These are phyloP conservation scores for Pyrrhosoma nymphula DNA, from an alignment of 2,888 invertebrate genomes.

Conservation along the genomic window DNA sequence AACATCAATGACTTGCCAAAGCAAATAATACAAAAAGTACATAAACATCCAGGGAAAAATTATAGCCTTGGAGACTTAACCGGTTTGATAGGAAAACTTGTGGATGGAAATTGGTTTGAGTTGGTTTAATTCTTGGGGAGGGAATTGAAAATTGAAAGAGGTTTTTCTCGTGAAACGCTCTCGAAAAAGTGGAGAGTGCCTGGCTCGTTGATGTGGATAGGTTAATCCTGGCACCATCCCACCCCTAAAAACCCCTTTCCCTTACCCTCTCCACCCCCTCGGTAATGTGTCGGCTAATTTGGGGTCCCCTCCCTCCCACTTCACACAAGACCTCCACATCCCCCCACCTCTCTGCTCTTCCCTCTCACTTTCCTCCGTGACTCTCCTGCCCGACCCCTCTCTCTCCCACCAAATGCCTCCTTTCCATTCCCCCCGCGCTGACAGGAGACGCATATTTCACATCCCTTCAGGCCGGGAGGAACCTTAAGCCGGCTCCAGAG, in stretches of 20 bases:
- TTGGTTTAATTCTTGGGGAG: not conserved
- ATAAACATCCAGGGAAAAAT: not conserved
- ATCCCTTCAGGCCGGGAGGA: constrained; percentile 20
- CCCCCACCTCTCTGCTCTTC: not conserved
- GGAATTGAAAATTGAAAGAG: not conserved
- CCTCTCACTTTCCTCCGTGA: not conserved
- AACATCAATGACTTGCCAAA: not conserved
- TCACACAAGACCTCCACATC: not conserved
- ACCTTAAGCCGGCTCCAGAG: not conserved
- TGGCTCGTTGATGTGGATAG: not conserved
- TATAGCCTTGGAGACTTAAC: not conserved
- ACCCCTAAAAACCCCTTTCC: not conserved
- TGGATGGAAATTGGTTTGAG: not conserved
- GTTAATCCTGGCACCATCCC: constrained; percentile 45
- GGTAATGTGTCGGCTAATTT: constrained; percentile 54
- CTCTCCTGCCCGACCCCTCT: not conserved
- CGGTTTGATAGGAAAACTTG: not conserved
- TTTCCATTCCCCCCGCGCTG: not conserved
- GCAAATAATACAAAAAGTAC: not conserved
- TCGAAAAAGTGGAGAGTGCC: not conserved
- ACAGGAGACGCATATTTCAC: constrained; percentile 48
- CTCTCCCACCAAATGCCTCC: not conserved
- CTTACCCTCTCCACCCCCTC: not conserved
- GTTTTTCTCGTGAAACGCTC: not conserved
- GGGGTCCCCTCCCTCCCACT: not conserved